phyloP scores from a whole-genome alignment of 2,113 vertebrate species.

The Silurus glanis region DNA sequence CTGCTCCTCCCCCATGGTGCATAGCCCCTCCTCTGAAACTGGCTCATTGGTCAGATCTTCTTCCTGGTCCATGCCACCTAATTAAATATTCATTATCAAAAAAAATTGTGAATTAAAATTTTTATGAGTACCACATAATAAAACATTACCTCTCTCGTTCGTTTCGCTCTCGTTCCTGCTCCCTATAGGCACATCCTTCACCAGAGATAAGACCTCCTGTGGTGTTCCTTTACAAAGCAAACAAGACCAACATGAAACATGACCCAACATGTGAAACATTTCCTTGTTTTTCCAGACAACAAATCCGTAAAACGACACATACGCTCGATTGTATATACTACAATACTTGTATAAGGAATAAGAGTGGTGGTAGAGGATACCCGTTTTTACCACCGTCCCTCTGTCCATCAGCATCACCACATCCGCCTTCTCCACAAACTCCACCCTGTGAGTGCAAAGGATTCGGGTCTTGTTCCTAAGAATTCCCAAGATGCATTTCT shows the following conservation, averaged over 20 bases:
- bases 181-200: conserved; percentile 74
- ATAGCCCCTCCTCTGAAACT: background rate
- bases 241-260: conserved; percentile 14
- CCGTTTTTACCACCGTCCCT: conserved; percentile 80
- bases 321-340: background rate
- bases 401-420: conserved; percentile 84
- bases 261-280: background rate
- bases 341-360: background rate
- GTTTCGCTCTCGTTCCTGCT: conserved; percentile 49
- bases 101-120: background rate
- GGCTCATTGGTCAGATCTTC: conserved; percentile 53
- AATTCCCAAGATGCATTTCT: conserved; percentile 83
- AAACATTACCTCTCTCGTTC: conserved; percentile 70
- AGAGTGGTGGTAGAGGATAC: conserved; percentile 62
- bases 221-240: conserved; percentile 75
- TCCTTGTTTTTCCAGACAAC: background rate
- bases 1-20: conserved; percentile 75
- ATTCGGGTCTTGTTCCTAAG: conserved; percentile 86
- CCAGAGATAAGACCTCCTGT: conserved; percentile 81
- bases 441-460: conserved; percentile 90
- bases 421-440: conserved; percentile 84
- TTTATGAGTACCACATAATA: background rate
- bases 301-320: background rate
- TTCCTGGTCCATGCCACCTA: conserved; percentile 54
- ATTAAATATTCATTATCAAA: background rate